phyloP scores from a whole-genome alignment of 1,140 invertebrate species.

The Plodia interpunctella region DNA sequence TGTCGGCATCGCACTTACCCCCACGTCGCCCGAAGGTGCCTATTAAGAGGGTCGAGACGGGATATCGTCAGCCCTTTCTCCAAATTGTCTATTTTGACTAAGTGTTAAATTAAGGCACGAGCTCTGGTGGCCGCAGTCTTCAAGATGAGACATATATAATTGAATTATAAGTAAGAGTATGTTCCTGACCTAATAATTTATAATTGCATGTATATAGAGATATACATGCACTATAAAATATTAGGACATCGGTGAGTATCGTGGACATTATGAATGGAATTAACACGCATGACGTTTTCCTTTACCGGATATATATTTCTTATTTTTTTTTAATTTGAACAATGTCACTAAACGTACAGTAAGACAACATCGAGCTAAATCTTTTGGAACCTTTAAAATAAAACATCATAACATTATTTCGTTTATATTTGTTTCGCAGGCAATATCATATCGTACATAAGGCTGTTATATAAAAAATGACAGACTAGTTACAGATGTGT shows the following conservation, averaged over 20 bases:
- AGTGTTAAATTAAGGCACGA: slow-evolving; percentile 46
- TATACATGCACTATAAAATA: too few relatives aligned
- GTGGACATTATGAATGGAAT: too few relatives aligned
- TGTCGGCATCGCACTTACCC: slow-evolving; percentile 65
- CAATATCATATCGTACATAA: slow-evolving; percentile 44
- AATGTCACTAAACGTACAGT: too few relatives aligned
- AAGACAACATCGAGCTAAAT: too few relatives aligned
- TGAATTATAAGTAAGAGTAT: too few relatives aligned
- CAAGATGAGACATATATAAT: slow-evolving; percentile 5
- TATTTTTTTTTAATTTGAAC: neutral
- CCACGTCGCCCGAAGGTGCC: slow-evolving; percentile 46
- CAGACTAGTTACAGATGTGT: slow-evolving; percentile 17
- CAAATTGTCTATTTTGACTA: slow-evolving; percentile 50
- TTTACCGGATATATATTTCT: too few relatives aligned
- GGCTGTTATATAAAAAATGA: slow-evolving; percentile 35
- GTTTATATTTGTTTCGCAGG: slow-evolving; percentile 47
- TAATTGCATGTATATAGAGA: too few relatives aligned
- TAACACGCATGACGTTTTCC: too few relatives aligned
- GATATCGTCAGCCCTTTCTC: slow-evolving; percentile 43
- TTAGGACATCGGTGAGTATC: too few relatives aligned
- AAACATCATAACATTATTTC: slow-evolving; percentile 25
- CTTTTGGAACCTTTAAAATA: neutral
- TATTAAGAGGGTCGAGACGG: slow-evolving; percentile 58
- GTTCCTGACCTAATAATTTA: too few relatives aligned
- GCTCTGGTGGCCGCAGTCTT: slow-evolving; percentile 13